Evolutionary conservation across 2,797 vertebrate species (phyloP), one percentile per base, ranked within the genome.

Genomic region (Acanthurus tractus): DNA sequence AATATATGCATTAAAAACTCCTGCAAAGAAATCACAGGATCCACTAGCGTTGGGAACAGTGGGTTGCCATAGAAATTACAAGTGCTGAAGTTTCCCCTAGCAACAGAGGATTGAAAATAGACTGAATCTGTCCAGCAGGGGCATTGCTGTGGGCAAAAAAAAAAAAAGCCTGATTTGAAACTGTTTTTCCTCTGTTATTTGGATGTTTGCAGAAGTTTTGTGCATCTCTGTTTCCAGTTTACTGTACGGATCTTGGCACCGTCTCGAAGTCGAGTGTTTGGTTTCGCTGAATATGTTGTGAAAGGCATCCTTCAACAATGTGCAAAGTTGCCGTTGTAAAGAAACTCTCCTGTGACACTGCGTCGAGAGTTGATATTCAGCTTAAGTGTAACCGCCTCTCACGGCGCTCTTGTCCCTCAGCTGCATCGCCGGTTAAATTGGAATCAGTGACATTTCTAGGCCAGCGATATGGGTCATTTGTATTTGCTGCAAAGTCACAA

Each of bases 401-500:
- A 66, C 67, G 78, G 73, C 55, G 58, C 69, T 68, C 69, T 58
- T 50, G 79, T 88, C 86, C 82, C 78, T 92, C 78, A 74, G 76
- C 83, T 84, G 86, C 82, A 73, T 84, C 76, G 25, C 82, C 25
- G 53, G 77, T 82, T 78, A 91, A 91, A 93, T 94, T 90, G 90
- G 89, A 93, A 84, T 83, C 88, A 11, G 71, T 93, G 92, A 93
- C 93, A 92, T 94, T 92, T 94, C 88, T 88, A 87, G 91, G 87
- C 82, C 90, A 78, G 79, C 52, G 84, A 84, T 82, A 65, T 76
- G 87, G 91, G 89, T 89, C 92, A 86, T 90, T 88, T 88, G 86
- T 87, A 82, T 89, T 84, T 81, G 82, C 83, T 76, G 87, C 85
- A 84, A 86, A 87, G 87, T 83, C 74, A 40, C 85, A 84, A 68